phyloP scores from a whole-genome alignment of 2,113 vertebrate species.

The Toxotes chatareus region DNA sequence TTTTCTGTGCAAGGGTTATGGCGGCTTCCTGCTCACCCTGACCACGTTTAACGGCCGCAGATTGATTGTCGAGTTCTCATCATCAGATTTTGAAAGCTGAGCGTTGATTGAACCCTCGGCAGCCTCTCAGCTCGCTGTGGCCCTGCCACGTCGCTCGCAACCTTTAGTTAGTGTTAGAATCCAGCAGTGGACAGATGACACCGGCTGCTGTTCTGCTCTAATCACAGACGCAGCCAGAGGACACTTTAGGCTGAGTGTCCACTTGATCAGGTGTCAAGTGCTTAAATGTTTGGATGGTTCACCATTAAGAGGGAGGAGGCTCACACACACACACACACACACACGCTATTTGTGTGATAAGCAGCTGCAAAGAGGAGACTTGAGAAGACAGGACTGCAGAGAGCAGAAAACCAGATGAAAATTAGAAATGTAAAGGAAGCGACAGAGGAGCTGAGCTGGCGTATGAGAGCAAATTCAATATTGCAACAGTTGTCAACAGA shows the following conservation, averaged over 20 bases:
- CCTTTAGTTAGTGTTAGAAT: background rate
- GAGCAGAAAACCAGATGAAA: background rate
- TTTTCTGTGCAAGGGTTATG: no score
- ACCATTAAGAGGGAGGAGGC: slow-evolving; percentile 16
- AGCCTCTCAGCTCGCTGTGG: slow-evolving; percentile 28
- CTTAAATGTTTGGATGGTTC: slow-evolving; percentile 52
- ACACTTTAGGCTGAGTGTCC: slow-evolving; percentile 46
- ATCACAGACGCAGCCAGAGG: slow-evolving; percentile 25
- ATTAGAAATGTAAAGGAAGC: no score
- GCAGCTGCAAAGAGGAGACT: slow-evolving; percentile 1
- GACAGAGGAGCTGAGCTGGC: no score
- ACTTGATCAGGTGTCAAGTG: slow-evolving; percentile 53
- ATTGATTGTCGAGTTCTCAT: background rate
- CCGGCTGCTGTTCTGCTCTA: background rate
- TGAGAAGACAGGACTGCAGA: background rate
- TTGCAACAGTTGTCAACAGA: no score
- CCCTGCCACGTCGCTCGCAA: slow-evolving; percentile 25
- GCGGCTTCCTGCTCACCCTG: background rate
- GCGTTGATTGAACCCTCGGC: background rate
- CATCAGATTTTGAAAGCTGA: background rate
- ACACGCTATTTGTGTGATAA: slow-evolving; percentile 18
- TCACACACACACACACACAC: slow-evolving; percentile 11
- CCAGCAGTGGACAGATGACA: background rate
- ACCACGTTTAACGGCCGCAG: background rate
- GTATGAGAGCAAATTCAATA: no score